Evolutionary conservation across 2,113 vertebrate genomes (phyloP), one percentile per base, ranked within the genome.

Genomic region (Myotis davidii): DNA sequence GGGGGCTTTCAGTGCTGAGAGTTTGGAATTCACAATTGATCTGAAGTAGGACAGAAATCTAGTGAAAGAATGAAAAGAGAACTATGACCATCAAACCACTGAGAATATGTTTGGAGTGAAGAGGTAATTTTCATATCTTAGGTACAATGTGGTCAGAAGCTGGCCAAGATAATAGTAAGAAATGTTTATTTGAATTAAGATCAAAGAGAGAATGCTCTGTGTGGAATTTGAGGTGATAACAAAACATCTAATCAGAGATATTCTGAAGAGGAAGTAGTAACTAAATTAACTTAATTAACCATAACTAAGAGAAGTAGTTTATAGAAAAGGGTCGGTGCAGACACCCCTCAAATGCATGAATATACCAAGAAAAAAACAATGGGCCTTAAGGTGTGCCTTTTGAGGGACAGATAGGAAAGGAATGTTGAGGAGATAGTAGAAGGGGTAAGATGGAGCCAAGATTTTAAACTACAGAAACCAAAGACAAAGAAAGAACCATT

Each of bases 401-500:
- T 83, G 14, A 85, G 52, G 32, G 45, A 83, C 23, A 79, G 9
- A 90, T 48, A 59, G 52, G 34, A 65, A 67, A 86, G 89, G 42
- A 74, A 91, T 39, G 23, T 4, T 77, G 81, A 91, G 34, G 21
- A 3, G 16, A 83, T 69, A 77, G 83, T 1, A 45, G 25, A 85
- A 95, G 52, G 56, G 25, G 54, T 56, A 94, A 34, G 14, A 81
- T 10, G 61, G n/a, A 93, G 59, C 50, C 39, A 78, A 93, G 39
- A 52, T 54, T 83, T 93, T 89, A 86, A 95, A 88, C 17, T 37
- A 14, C 12, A 89, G 83, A 79, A 77, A 32, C 56, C n/a, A 84
- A 90, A 76, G 14, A 32, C n/a, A 84, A 59, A 88, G 54, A 93
- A 88, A 79, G 18, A 85, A 67, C 25, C 69, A 85, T 94, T 96